Evolutionary conservation across 1,140 invertebrate genomes (phyloP).

Genomic region (Drosophila ambigua): DNA sequence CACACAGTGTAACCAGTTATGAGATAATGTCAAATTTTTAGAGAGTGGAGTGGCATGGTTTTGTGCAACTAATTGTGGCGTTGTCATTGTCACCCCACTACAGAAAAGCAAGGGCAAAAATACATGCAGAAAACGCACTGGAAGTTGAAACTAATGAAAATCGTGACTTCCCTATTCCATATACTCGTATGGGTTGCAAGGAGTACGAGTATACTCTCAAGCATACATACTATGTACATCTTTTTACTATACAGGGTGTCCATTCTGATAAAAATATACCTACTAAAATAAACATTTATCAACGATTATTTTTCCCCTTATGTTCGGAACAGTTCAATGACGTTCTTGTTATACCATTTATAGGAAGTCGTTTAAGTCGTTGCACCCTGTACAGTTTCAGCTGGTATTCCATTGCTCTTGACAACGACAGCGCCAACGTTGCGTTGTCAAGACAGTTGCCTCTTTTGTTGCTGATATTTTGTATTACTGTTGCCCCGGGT

Average conservation of each 20-base stretch:
- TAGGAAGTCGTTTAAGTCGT: background rate
- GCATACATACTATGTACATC: no score
- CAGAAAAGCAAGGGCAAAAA: conserved; percentile 6
- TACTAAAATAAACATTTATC: background rate
- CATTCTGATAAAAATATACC: no score
- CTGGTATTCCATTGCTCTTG: conserved; percentile 37
- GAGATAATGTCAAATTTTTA: conserved; percentile 64
- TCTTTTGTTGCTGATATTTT: conserved; percentile 43
- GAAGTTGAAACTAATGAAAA: conserved; percentile 81
- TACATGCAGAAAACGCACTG: conserved; percentile 11
- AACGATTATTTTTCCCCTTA: background rate
- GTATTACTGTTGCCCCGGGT: conserved; percentile 45
- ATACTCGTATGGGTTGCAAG: conserved; percentile 7
- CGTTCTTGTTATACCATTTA: background rate
- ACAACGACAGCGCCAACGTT: conserved; percentile 34
- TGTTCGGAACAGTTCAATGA: background rate
- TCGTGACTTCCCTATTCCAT: conserved; percentile 71
- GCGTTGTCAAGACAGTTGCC: conserved; percentile 64
- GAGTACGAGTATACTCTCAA: no score
- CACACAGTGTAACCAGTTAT: conserved; percentile 41
- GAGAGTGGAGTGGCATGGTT: conserved; percentile 9
- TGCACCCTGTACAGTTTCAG: conserved; percentile 30
- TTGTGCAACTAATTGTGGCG: conserved; percentile 79
- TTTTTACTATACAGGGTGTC: conserved; percentile 23
- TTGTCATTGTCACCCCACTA: conserved; percentile 62